Evolutionary conservation across 1,140 invertebrate species (phyloP).

Genomic region (Trichonephila clavata): DNA sequence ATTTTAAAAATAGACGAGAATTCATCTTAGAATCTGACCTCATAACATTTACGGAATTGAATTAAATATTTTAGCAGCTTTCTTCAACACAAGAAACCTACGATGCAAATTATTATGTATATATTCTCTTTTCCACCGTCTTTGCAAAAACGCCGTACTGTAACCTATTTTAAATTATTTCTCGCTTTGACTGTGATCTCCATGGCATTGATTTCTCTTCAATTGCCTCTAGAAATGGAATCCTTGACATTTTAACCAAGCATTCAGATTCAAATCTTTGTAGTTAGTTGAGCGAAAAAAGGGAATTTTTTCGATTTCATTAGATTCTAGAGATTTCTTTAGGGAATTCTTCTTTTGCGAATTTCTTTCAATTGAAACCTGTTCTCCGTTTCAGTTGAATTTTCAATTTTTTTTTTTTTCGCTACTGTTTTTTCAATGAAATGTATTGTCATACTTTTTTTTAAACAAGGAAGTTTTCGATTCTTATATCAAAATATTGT

Average conservation of each 20-base stretch:
- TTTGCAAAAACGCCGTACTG: not conserved
- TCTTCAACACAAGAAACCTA: not conserved
- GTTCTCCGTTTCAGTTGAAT: not conserved
- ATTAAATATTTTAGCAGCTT: too few relatives aligned
- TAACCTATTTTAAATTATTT: not conserved
- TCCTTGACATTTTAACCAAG: slow-evolving; percentile 29
- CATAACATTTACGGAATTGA: too few relatives aligned
- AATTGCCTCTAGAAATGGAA: slow-evolving; percentile 34
- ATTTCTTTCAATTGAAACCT: not conserved
- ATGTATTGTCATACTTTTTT: too few relatives aligned
- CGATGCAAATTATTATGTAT: not conserved
- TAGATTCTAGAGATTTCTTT: not conserved
- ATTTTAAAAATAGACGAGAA: too few relatives aligned
- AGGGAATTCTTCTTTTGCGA: not conserved
- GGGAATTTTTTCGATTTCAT: slow-evolving; percentile 22
- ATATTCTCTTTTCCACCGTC: not conserved
- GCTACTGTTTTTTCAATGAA: too few relatives aligned
- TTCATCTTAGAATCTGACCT: too few relatives aligned
- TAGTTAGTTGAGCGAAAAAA: not conserved
- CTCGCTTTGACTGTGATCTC: not conserved
- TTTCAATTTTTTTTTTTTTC: too few relatives aligned
- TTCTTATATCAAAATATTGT: too few relatives aligned
- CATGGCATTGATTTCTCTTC: not conserved
- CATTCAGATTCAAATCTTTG: slow-evolving; percentile 35
- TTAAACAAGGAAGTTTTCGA: too few relatives aligned